phyloP scores from a whole-genome alignment of 53 echinoderm and acorn worm genomes.

The Henricia sp. region DNA sequence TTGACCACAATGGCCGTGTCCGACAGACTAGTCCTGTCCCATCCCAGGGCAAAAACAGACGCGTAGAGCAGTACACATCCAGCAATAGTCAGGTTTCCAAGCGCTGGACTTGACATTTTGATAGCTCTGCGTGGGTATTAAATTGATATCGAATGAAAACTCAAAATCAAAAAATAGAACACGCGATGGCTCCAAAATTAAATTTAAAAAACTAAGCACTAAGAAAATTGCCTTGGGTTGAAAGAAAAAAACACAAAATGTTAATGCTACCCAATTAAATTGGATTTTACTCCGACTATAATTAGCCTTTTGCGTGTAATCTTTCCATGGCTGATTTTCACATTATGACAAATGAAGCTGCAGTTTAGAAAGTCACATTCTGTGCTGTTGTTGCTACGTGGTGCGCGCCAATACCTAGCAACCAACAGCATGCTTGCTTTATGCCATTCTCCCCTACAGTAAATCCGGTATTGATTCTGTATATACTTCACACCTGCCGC shows the following conservation, averaged over 20 bases:
- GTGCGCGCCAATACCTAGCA: too few species aligned
- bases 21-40: conserved; percentile 9
- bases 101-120: conserved; percentile 67
- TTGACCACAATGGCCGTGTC: conserved; percentile 35
- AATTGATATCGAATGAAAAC: not conserved
- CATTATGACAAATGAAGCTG: too few species aligned
- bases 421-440: too few species aligned
- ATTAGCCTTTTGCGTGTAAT: too few species aligned
- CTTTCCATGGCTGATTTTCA: too few species aligned
- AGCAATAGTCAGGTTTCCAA: conserved; percentile 58
- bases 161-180: not conserved
- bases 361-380: too few species aligned
- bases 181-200: not conserved
- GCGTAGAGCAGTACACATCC: conserved; percentile 66
- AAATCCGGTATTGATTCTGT: too few species aligned
- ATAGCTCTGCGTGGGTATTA: conserved; percentile 36
- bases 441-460: too few species aligned
- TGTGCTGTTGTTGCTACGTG: too few species aligned
- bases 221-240: not conserved
- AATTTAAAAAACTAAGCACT: not conserved
- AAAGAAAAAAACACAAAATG: not conserved
- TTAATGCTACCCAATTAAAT: not conserved
- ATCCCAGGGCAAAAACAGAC: conserved; percentile 39
- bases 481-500: too few species aligned
- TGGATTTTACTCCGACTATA: too few species aligned